phyloP scores from a whole-genome alignment of 2,797 vertebrate genomes.

The Meda fulgida region DNA sequence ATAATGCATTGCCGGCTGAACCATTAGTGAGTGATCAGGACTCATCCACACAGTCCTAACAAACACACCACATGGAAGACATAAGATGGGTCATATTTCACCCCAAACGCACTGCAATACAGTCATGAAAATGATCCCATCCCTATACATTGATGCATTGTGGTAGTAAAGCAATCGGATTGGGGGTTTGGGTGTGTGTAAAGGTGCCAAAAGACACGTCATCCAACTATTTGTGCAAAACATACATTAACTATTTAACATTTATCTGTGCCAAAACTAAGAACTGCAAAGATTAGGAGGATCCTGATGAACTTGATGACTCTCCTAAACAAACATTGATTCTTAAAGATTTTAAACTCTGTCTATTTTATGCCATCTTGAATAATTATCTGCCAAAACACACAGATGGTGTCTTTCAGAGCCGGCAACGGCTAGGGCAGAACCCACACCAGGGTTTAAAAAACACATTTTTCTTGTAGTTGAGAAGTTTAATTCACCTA shows the following conservation, averaged over 20 bases:
- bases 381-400: conserved; percentile 5
- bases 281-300: neutral
- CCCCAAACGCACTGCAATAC: neutral
- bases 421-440: neutral
- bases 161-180: neutral
- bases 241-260: neutral
- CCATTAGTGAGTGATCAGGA: conserved; percentile 43
- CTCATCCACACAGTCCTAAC: conserved; percentile 31
- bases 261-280: neutral
- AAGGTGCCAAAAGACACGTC: neutral
- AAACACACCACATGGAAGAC: neutral
- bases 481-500: neutral
- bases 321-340: neutral
- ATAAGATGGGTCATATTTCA: neutral
- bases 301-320: neutral
- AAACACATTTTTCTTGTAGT: conserved; percentile 2
- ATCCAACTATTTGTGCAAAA: neutral
- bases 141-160: too few relatives aligned
- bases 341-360: neutral
- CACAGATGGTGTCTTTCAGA: conserved; percentile 25
- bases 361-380: neutral
- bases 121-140: neutral
- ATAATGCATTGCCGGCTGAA: conserved; percentile 44
- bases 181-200: neutral
- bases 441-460: neutral